Evolutionary conservation across 2,888 invertebrate genomes (phyloP), one percentile per base, ranked within the genome.

Genomic region (Xestia ashworthii): DNA sequence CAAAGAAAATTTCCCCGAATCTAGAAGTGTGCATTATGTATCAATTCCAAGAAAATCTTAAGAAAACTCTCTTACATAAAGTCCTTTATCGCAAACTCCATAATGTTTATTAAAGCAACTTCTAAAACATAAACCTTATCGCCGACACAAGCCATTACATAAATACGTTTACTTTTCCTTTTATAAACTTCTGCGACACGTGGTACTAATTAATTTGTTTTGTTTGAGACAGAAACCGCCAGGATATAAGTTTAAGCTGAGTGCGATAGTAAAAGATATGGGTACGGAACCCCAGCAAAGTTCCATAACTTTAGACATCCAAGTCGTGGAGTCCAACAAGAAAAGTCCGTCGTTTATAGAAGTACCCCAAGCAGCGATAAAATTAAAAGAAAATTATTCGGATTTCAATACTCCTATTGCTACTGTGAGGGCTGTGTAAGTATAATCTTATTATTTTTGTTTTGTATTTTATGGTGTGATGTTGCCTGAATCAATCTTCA

Each of bases 261-360:
- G 97, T 86, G 98, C 98, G 16, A 97, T 97, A 84, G 99, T 99
- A n/a, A 97, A 97, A 87, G 99, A 99, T 94, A 97, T 97, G 93
- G 99, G 99, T 0, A 94, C 94, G 38, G 97, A 96, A 19, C 97
- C 97, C 14, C 97, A 97, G 89, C 97, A 97, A 90, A 98, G 98
- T 84, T 97, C 97, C 73, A 99, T 98, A 82, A 98, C 98, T 91
- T 97, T 99, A 82, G 98, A 98, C 87, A 98, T 99, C 86, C 97
- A 97, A 84, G 98, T 99, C 48, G 98, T 99, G 11, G 98, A 98
- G 91, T 98, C 98, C n/a, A 98, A 98, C 93, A 98, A 98, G 96
- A 98, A 98, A 94, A 98, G 98, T 85, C 99, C 98, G 55, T 97
- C 97, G 68, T 98, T 99, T 91, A 97, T 97, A 72, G 96, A 97